Evolutionary conservation across 1,140 invertebrate genomes (phyloP).

Genomic region (Pogonomyrmex barbatus): DNA sequence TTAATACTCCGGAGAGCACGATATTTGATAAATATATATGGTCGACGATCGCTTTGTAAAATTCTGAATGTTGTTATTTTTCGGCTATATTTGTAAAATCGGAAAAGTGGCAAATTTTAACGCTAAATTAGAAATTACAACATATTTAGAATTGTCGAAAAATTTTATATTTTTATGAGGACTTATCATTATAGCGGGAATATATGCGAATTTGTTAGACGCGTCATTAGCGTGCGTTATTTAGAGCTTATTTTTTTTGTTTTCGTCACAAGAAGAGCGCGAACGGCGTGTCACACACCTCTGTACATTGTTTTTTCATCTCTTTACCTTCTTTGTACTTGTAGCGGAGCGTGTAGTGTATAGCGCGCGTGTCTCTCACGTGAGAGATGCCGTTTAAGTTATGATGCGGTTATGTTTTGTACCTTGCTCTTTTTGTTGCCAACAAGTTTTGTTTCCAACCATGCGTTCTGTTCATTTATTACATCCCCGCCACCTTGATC

Average conservation of each 20-base stretch:
- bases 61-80: not conserved
- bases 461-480: constrained; percentile 76
- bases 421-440: constrained; percentile 82
- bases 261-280: constrained; percentile 52
- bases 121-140: constrained; percentile 20
- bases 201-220: constrained; percentile 49
- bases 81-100: not conserved
- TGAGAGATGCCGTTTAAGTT: constrained; percentile 65
- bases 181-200: constrained; percentile 23
- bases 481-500: constrained; percentile 41
- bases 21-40: not conserved
- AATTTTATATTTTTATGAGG: constrained; percentile 34
- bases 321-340: constrained; percentile 39
- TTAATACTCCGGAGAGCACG: constrained; percentile 36
- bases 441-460: constrained; percentile 85
- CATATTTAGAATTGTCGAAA: constrained; percentile 4
- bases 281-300: not conserved
- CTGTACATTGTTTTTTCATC: constrained; percentile 65
- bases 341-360: constrained; percentile 66
- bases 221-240: constrained; percentile 53
- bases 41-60: constrained; percentile 11
- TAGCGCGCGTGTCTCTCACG: constrained; percentile 65
- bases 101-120: not conserved
- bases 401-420: constrained; percentile 77
- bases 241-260: constrained; percentile 66